phyloP scores from a whole-genome alignment of 2,888 invertebrate genomes.

The Linyphia triangularis region DNA sequence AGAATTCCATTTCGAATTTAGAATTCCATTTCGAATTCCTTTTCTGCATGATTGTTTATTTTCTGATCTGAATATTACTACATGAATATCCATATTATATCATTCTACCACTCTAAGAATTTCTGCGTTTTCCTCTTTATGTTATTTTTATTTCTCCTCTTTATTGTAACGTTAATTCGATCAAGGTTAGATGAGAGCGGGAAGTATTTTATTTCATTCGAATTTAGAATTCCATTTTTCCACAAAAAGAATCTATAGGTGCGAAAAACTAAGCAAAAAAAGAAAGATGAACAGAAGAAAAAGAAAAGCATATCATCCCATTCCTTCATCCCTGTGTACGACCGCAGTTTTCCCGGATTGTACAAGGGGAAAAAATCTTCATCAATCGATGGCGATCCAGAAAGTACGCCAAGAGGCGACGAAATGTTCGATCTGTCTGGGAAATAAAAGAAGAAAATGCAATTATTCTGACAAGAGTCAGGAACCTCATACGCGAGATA shows the following conservation, averaged over 20 bases:
- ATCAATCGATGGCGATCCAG: conserved; percentile 53
- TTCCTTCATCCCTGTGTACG: conserved; percentile 18
- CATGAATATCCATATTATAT: no score
- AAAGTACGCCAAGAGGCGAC: conserved; percentile 46
- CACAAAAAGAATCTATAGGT: not conserved
- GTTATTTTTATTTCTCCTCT: no score
- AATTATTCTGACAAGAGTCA: conserved; percentile 38
- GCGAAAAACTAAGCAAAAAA: not conserved
- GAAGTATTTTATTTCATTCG: conserved; percentile 42
- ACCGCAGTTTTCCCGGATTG: conserved; percentile 43
- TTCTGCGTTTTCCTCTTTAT: no score
- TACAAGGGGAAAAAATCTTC: conserved; percentile 10
- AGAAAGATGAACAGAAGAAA: conserved; percentile 33
- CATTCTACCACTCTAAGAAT: no score
- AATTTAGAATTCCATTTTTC: conserved; percentile 58
- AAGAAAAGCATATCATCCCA: not conserved
- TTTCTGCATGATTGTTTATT: no score
- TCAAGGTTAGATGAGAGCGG: conserved; percentile 20
- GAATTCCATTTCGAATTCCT: no score
- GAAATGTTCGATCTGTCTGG: conserved; percentile 64
- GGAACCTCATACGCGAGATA: not conserved
- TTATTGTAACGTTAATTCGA: no score
- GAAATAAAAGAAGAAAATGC: conserved; percentile 29
- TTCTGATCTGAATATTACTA: no score
- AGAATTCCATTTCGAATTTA: no score